Percentiles rank a stretch among this genome's conserved stretches.
Evolutionary conservation across 2,888 invertebrate species (phyloP).

Genomic region (Ptychoptera albimana): DNA sequence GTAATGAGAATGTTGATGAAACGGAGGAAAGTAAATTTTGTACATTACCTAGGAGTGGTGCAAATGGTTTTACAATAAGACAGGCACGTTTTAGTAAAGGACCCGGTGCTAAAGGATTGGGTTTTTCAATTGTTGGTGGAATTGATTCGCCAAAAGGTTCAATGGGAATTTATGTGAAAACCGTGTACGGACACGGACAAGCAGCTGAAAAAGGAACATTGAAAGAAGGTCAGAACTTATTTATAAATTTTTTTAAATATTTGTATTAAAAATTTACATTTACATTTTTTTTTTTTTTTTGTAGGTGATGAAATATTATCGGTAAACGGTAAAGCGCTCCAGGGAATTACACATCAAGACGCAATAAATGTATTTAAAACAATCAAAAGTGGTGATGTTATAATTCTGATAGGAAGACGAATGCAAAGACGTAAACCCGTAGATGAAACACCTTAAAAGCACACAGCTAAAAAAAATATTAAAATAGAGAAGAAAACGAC

Average conservation of each 20-base stretch:
- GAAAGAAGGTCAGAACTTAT: conserved; percentile 51
- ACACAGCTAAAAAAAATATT: neutral
- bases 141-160: conserved; percentile 70
- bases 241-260: neutral
- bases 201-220: conserved; percentile 65
- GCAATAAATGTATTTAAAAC: conserved; percentile 66
- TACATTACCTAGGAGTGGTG: conserved; percentile 8
- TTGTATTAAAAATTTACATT: neutral
- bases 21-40: conserved; percentile 11
- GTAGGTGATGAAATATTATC: conserved; percentile 68
- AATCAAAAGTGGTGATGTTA: conserved; percentile 58
- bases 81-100: conserved; percentile 59
- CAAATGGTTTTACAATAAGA: conserved; percentile 9
- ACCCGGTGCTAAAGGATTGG: conserved; percentile 67
- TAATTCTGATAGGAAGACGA: conserved; percentile 51
- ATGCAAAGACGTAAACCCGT: conserved; percentile 48
- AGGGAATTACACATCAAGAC: conserved; percentile 62
- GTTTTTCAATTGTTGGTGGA: conserved; percentile 82
- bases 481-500: neutral
- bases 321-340: conserved; percentile 61
- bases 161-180: conserved; percentile 80
- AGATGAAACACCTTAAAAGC: conserved; percentile 77
- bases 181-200: conserved; percentile 71
- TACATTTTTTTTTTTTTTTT: conserved; percentile 16
- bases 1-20: conserved; percentile 2